Evolutionary conservation across 23 tunicate genomes (phyloP), one percentile per base, ranked within the genome.

Genomic region (Clavelina lepadiformis): DNA sequence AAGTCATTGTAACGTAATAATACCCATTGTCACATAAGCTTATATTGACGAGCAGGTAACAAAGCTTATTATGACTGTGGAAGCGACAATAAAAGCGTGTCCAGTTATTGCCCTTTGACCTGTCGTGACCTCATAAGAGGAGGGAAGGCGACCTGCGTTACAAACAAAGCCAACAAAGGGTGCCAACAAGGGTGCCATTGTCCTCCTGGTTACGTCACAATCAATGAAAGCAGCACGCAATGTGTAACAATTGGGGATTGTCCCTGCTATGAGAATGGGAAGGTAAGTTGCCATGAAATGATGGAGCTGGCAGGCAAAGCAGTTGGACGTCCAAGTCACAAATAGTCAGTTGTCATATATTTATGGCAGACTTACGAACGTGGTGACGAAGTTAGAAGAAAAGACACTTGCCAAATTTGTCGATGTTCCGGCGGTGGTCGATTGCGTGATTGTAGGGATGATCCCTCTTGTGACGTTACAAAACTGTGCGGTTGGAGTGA

Each of bases 121-220:
- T 80, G 86, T 55, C 78, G 61, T 28, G 86, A 71, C 38, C 29
- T 70, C 28, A 33, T 52, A 19, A 63, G 52, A 18, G 86, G 76
- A 28, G 72, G 65, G 7, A 34, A 30, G 25, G 76, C 67, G 8
- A 20, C 44, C 32, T 78, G 80, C 38, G 70, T 53, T 27, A 45
- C 72, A 32, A 26, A 63, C 38, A 24, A 44, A 6, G 34, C 7
- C 3, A 23, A 33, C 28, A 24, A 24, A 3, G 59, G n/a, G 0
- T 86, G 95, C 33, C 33, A 31, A 27, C 21, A 65, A 3, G 95
- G 95, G 15, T 86, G 95, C 54, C 51, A 37, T 63, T 86, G 95
- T 49, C 95, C 95, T 3, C 28, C 38, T 50, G 95, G 86, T 50
- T 58, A 64, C 32, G 95, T 86, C 2, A 28, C 30, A 35, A 8